Percentiles rank a stretch among this genome's conserved stretches.
Conservation (phyloP, 2,797 vertebrate species). For the Trachurus trachurus region DNA sequence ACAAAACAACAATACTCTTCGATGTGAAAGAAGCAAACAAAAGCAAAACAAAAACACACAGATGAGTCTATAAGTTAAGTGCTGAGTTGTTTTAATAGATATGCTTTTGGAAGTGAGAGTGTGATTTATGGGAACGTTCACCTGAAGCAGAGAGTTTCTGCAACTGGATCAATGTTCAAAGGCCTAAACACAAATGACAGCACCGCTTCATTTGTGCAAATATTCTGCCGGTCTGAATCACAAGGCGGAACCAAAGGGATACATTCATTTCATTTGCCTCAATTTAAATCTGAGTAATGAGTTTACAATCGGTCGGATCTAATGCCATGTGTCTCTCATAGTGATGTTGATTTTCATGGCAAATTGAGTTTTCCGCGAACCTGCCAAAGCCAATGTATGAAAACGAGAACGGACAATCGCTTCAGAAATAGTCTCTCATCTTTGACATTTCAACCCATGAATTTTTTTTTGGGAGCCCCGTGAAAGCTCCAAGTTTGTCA, state of each 20-base stretch:
- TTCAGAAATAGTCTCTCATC: conserved; percentile 30
- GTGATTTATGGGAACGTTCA: neutral
- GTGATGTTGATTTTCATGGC: conserved; percentile 29
- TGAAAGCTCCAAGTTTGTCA: conserved; percentile 43
- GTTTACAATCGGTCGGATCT: conserved; percentile 41
- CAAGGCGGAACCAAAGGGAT: conserved; percentile 29
- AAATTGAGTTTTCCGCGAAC: conserved; percentile 52
- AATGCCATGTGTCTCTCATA: conserved; percentile 33
- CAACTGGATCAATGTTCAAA: conserved; percentile 24
- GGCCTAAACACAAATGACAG: conserved; percentile 38
- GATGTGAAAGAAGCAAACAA: neutral
- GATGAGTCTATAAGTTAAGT: conserved; percentile 16
- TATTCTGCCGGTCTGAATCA: conserved; percentile 3
- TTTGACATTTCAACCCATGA: conserved; percentile 40
- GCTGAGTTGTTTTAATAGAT: conserved; percentile 6
- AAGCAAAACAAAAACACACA: conserved; percentile 23
- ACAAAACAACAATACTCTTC: conserved; percentile 19
- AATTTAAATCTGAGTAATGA: conserved; percentile 37
- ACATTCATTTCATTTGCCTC: conserved; percentile 42
- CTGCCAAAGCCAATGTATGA: conserved; percentile 12
- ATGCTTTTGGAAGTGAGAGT: conserved; percentile 8
- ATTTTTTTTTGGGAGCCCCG: conserved; percentile 1
- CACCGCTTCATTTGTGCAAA: conserved; percentile 8
- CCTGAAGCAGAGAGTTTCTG: neutral
- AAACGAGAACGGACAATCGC: conserved; percentile 7